Evolutionary conservation across 1,140 invertebrate genomes (phyloP).

Genomic region (Wiebesia pumilae): DNA sequence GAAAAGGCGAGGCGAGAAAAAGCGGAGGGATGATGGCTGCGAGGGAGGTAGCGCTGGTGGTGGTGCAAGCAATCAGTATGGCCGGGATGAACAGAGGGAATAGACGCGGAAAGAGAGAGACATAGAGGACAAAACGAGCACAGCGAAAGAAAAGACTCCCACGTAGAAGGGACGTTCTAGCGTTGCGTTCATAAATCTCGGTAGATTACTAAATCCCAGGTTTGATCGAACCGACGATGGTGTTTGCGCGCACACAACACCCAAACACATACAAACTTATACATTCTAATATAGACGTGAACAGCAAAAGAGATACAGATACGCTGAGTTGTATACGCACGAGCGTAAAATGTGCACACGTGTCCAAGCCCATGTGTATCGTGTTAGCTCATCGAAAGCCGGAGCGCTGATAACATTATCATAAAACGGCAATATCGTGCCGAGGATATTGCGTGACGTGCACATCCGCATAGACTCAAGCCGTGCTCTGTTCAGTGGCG

Average conservation of each 20-base stretch:
- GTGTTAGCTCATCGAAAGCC: constrained; percentile 69
- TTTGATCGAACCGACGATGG: constrained; percentile 63
- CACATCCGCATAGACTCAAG: constrained; percentile 21
- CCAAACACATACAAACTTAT: neutral
- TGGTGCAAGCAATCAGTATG: constrained; percentile 44
- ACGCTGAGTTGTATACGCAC: neutral
- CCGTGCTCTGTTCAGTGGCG: constrained; percentile 24
- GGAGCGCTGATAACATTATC: constrained; percentile 74
- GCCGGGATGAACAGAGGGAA: constrained; percentile 12
- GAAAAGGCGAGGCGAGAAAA: constrained; percentile 49
- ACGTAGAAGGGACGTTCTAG: constrained; percentile 63
- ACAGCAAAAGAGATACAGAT: neutral
- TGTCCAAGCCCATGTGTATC: constrained; percentile 60
- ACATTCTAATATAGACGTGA: neutral
- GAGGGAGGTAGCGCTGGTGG: neutral
- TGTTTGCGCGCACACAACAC: constrained; percentile 47
- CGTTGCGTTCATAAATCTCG: constrained; percentile 74
- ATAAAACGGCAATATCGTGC: constrained; percentile 75
- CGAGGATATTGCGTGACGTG: constrained; percentile 60
- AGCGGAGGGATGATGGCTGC: constrained; percentile 30
- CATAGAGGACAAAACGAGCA: constrained; percentile 56
- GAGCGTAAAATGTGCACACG: constrained; percentile 41
- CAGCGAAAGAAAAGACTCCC: constrained; percentile 40
- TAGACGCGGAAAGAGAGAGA: constrained; percentile 45
- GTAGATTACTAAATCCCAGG: constrained; percentile 75